Conservation (phyloP, 2,888 invertebrate species). For the Gastrophysa polygoni region DNA sequence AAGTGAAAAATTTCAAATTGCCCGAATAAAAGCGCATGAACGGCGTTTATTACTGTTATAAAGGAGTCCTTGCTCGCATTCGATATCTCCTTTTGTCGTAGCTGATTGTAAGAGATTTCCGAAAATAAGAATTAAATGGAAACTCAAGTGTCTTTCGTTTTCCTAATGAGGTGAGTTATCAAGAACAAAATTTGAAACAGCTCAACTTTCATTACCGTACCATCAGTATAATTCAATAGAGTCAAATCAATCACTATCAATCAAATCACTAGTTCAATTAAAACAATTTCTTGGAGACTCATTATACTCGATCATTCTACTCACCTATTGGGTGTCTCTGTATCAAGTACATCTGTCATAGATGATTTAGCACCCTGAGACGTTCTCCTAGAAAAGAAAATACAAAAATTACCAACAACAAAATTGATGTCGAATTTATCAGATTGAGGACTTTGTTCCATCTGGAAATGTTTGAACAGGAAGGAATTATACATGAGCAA, state of each 20-base stretch:
- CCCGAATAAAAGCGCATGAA: conserved; percentile 2
- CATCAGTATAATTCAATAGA: too few species aligned
- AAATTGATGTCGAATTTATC: too few species aligned
- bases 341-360: conserved; percentile 50
- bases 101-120: neutral
- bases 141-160: neutral
- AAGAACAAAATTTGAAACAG: too few species aligned
- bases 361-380: conserved; percentile 42
- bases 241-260: too few species aligned
- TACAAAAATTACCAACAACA: neutral
- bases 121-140: neutral
- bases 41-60: conserved; percentile 4
- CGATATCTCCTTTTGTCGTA: neutral
- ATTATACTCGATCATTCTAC: conserved; percentile 20
- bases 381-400: conserved; percentile 48
- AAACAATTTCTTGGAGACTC: too few species aligned
- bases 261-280: too few species aligned
- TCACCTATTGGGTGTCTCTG: conserved; percentile 51
- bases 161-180: too few species aligned
- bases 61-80: neutral
- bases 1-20: conserved; percentile 11
- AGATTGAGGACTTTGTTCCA: too few species aligned
- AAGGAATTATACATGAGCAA: too few species aligned
- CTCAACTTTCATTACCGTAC: too few species aligned
- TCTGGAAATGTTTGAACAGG: too few species aligned